Base-by-base conservation (phyloP, 2,797 vertebrate genomes). In the Scarus forsteni region DNA sequence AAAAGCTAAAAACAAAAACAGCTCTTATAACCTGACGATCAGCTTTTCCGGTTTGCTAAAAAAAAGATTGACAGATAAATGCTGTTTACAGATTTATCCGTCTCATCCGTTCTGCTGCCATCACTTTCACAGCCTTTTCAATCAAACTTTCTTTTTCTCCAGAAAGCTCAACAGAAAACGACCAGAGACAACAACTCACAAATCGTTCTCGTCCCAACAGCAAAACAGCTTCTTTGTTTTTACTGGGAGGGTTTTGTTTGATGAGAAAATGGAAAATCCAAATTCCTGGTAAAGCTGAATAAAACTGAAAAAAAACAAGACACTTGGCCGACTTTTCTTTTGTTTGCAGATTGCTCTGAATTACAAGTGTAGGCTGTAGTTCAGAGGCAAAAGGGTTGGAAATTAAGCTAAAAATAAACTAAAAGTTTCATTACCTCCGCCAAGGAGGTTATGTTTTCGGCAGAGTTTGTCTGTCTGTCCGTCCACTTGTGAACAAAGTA, bases 11-110 rank as follows among this genome's bases (percentile, higher is more conserved):
- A 65, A 70, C 72, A 52, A 60, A 72, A 73, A 78, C 61, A 55
- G 59, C 62, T 84, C 72, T 82, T 19, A 42, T 70, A 58, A 60
- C 43, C 50, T 57, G 66, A 55, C 76, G 68, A 80, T 73, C 73
- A 72, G 61, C 70, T 63, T 34, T 6, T 66, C 42, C 50, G 45
- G 45, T 57, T 58, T 67, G 73, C 75, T 80, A 62, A 67, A 27
- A 27, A n/a, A 70, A 54, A 67, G 56, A 70, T 11, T 70, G 59
- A 69, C 8, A 11, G 42, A 12, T 34, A 51, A 51, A 51, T 14
- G 50, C 49, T 34, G 27, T 34, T 51, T 48, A 48, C 46, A 51
- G 19, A 51, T 51, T 51, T 51, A 51, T 34, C 27, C 13, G 2
- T 11, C 50, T 51, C 11, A 51, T 51, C 50, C 27, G 13, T 14